Evolutionary conservation across 1,140 invertebrate genomes (phyloP).

Genomic region (Drosophila serrata): DNA sequence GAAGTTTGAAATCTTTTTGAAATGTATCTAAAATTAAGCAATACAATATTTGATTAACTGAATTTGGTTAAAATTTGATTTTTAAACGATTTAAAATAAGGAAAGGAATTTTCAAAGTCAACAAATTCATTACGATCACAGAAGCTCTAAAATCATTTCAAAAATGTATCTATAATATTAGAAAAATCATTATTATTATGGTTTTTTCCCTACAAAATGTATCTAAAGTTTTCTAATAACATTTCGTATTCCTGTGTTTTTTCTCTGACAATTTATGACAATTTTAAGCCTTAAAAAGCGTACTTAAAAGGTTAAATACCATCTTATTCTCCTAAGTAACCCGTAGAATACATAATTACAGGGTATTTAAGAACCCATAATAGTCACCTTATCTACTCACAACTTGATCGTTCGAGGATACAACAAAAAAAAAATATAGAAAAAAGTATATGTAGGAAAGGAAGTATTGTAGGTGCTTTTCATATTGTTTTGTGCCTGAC

Average conservation of each 20-base stretch:
- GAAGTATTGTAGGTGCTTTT: slow-evolving; percentile 29
- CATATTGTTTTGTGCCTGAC: slow-evolving; percentile 60
- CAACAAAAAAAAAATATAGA: neutral
- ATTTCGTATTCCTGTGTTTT: too few relatives aligned
- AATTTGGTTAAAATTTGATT: too few relatives aligned
- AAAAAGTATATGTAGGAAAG: too few relatives aligned
- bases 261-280: neutral
- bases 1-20: neutral
- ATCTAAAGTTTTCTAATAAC: too few relatives aligned
- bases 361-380: neutral
- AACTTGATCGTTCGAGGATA: slow-evolving; percentile 34
- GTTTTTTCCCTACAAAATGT: too few relatives aligned
- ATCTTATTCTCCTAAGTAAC: neutral
- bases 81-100: too few relatives aligned
- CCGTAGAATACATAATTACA: neutral
- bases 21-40: neutral
- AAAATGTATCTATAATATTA: too few relatives aligned
- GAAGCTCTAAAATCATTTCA: too few relatives aligned
- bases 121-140: too few relatives aligned
- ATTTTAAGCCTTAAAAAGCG: neutral
- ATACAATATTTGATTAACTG: neutral
- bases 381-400: neutral
- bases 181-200: too few relatives aligned
- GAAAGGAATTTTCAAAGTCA: too few relatives aligned
- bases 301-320: neutral